These are phyloP conservation scores for Paguma larvata DNA, from an alignment of 2,797 vertebrate genomes.

Conservation along the genomic window DNA sequence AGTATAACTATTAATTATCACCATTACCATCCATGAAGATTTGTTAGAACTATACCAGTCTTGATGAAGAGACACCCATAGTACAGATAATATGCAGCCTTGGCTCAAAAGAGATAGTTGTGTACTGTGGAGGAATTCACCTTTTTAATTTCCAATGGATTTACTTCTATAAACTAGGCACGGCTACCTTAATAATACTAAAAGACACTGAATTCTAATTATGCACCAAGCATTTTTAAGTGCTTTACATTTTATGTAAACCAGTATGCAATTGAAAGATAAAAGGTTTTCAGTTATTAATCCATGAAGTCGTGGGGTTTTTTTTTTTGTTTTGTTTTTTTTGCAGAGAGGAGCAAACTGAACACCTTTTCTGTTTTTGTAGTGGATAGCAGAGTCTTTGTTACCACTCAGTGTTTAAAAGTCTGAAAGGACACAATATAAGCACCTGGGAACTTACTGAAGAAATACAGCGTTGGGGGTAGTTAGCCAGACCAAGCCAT, in stretches of 20 bases:
- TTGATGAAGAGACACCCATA: not conserved
- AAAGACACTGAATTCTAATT: not conserved
- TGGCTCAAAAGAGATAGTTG: not conserved
- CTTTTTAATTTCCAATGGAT: not conserved
- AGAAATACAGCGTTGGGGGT: not conserved
- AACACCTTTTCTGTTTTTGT: not conserved
- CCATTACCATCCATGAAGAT: not conserved
- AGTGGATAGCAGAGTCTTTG: not conserved
- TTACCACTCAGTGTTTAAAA: not conserved
- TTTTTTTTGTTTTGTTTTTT: not conserved
- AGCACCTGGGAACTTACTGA: not conserved
- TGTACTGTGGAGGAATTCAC: not conserved
- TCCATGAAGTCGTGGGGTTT: not conserved
- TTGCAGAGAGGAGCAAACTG: not conserved
- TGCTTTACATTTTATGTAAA: not conserved
- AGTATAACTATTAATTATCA: not conserved
- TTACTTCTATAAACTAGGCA: not conserved
- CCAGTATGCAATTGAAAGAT: not conserved
- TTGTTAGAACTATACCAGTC: not conserved
- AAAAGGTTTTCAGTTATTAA: not conserved
- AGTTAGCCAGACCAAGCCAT: not conserved
- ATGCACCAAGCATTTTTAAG: not conserved
- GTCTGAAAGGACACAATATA: not conserved
- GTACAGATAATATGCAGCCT: not conserved
- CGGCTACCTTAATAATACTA: not conserved